Conservation (phyloP, 2,797 vertebrate genomes). For the Schizothorax lantsangensis region DNA sequence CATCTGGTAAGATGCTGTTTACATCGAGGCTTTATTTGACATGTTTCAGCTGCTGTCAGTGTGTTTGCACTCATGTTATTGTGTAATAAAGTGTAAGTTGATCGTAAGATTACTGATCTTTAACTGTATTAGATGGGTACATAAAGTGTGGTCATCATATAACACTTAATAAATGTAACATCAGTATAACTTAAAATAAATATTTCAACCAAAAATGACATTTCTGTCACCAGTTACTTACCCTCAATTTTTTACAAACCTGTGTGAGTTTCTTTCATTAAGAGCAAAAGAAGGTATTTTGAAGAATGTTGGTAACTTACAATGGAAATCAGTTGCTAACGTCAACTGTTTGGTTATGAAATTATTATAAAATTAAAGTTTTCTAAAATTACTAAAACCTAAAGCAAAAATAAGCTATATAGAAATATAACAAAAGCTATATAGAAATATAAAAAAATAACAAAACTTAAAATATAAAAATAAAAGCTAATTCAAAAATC, state of each 20-base stretch:
- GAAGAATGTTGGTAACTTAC: not conserved
- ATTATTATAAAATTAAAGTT: not conserved
- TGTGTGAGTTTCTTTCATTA: not conserved
- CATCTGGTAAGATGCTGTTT: constrained; percentile 50
- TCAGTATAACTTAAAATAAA: not conserved
- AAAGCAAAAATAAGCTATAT: not conserved
- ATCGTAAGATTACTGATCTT: not conserved
- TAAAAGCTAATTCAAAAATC: not conserved
- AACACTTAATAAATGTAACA: not conserved
- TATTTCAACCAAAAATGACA: not conserved
- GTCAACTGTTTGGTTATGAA: not conserved
- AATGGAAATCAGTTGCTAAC: not conserved
- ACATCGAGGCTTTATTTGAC: not conserved
- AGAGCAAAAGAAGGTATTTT: not conserved
- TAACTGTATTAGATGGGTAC: not conserved
- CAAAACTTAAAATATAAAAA: not conserved
- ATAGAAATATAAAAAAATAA: not conserved
- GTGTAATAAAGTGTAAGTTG: not conserved
- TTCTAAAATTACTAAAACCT: not conserved
- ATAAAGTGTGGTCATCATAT: not conserved
- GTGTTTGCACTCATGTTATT: not conserved
- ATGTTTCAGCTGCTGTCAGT: not conserved
- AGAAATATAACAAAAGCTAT: not conserved
- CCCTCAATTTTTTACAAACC: not conserved
- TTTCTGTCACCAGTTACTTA: too few relatives aligned